phyloP scores from a whole-genome alignment of 2,797 vertebrate genomes.

The Steatocranus sp. region DNA sequence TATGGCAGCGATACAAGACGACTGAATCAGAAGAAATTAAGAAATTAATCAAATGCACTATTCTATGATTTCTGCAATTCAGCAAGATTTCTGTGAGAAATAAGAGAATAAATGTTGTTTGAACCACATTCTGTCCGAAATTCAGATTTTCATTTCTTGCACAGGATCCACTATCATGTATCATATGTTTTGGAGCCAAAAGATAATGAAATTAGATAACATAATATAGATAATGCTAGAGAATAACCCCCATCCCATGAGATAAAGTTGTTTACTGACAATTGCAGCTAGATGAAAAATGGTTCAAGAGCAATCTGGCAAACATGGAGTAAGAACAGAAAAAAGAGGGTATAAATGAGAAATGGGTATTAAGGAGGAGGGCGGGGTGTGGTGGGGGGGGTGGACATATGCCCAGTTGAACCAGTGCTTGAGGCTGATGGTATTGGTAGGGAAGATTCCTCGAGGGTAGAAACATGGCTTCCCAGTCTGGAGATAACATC shows the following conservation, averaged over 20 bases:
- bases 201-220: constrained; percentile 64
- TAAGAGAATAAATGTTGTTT: constrained; percentile 12
- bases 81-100: neutral
- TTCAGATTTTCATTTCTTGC: constrained; percentile 13
- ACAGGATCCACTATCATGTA: constrained; percentile 40
- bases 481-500: constrained; percentile 74
- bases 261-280: constrained; percentile 70
- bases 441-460: constrained; percentile 42
- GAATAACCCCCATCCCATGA: constrained; percentile 55
- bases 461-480: constrained; percentile 60
- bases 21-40: neutral
- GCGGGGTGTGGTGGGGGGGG: neutral
- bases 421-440: constrained; percentile 34
- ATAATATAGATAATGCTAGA: constrained; percentile 59
- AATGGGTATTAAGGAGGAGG: neutral
- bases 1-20: neutral
- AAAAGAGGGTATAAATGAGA: constrained; percentile 37
- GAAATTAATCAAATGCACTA: neutral
- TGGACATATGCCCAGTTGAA: constrained; percentile 37
- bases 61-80: neutral
- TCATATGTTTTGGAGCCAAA: constrained; percentile 45
- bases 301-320: constrained; percentile 21
- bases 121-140: constrained; percentile 6
- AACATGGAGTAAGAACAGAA: neutral
- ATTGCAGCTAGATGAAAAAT: constrained; percentile 65